phyloP scores from a whole-genome alignment of 2,888 invertebrate species.

The Trachelus iudaicus region DNA sequence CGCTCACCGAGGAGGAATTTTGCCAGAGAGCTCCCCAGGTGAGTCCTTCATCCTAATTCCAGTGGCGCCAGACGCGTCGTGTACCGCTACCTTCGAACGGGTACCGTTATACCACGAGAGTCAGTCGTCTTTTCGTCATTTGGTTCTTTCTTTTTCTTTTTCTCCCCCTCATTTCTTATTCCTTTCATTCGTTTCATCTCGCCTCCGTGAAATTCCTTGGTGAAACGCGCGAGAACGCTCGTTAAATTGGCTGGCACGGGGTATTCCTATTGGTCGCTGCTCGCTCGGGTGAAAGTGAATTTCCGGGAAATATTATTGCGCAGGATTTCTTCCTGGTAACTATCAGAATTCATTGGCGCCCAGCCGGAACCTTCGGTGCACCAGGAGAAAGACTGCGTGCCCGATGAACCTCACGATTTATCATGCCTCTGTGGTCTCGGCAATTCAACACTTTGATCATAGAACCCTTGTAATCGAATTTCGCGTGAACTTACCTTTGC shows the following conservation, averaged over 20 bases:
- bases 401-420: not conserved
- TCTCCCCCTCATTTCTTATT: not conserved
- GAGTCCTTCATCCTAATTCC: slow-evolving; percentile 42
- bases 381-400: not conserved
- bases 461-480: not conserved
- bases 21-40: slow-evolving; percentile 86
- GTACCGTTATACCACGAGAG: slow-evolving; percentile 27
- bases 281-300: slow-evolving; percentile 61
- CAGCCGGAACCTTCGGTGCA: not conserved
- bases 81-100: slow-evolving; percentile 17
- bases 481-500: not conserved
- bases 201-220: not conserved
- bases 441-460: not conserved
- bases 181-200: not conserved
- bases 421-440: not conserved
- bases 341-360: not conserved
- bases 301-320: slow-evolving; percentile 53
- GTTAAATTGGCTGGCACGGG: not conserved
- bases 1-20: slow-evolving; percentile 88
- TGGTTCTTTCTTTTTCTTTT: not conserved
- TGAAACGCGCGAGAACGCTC: not conserved
- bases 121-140: not conserved
- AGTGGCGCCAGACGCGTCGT: not conserved
- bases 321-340: not conserved
- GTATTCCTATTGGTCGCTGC: not conserved